Evolutionary conservation across 2,113 vertebrate species (phyloP), one percentile per base, ranked within the genome.

Genomic region (Martes martes): DNA sequence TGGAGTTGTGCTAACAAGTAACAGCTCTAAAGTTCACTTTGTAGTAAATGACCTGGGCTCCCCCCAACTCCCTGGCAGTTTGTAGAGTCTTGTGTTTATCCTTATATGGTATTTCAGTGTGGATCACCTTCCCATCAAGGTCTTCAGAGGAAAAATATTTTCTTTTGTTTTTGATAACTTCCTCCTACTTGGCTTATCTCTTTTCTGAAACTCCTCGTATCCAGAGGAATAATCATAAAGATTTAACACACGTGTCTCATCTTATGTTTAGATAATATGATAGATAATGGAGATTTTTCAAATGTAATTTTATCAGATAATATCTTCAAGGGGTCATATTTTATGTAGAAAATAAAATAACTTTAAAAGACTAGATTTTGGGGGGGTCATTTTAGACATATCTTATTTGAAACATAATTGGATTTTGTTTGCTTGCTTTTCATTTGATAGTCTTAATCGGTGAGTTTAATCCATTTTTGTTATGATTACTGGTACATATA

Each of bases 291-390:
- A 91, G 23, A 65, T 26, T 82, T 65, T 52, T 24, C 74, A 59
- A 95, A 83, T 63, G 6, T 21, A 82, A 57, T 69, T 87, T 63
- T 33, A 86, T 69, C 86, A 91, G 71, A 61, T 69, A 86, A 36
- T 52, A 69, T 86, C 36, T 65, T 81, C 90, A 59, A 65, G 23
- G 50, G 28, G 24, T 1, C 14, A 16, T 78, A 93, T 88, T 97
- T 94, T 93, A 87, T n/a, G 50, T 89, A 13, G 28, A n/a, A 93
- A 93, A 93, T 76, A 82, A 76, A 93, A 95, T 33, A 13, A 78
- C 59, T 67, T 81, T 76, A 55, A 71, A 81, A 39, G 18, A 87
- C 80, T 10, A 39, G 36, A 24, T 26, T 80, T 89, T 95, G 78
- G 11, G 39, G 21, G 33, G 39, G 31, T 87, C 33, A 95, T 59